phyloP scores from a whole-genome alignment of 2,797 vertebrate species.

The Bufotes viridis region DNA sequence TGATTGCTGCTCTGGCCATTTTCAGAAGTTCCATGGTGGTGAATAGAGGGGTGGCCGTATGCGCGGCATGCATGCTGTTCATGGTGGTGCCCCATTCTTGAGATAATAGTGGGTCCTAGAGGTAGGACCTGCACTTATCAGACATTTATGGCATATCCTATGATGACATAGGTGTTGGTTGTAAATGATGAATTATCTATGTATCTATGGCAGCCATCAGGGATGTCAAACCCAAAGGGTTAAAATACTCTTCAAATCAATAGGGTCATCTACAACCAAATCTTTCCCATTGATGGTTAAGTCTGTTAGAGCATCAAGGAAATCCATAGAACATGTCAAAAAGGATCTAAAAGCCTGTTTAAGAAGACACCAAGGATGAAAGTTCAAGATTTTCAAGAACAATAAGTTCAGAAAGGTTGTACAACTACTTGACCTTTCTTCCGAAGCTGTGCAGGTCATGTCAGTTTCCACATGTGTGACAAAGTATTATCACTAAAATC shows the following conservation, averaged over 20 bases:
- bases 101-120: too few relatives aligned
- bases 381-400: background rate
- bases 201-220: background rate
- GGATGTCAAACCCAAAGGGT: background rate
- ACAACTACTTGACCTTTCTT: conserved; percentile 15
- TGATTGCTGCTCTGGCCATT: too few relatives aligned
- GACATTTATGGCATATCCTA: background rate
- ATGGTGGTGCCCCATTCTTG: too few relatives aligned
- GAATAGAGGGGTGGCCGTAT: too few relatives aligned
- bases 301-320: background rate
- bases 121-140: too few relatives aligned
- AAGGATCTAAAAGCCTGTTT: too few relatives aligned
- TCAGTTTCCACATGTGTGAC: background rate
- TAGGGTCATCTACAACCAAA: background rate
- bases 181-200: background rate
- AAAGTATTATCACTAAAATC: background rate
- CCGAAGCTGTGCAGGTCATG: background rate
- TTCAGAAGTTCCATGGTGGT: too few relatives aligned
- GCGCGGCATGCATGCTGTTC: too few relatives aligned
- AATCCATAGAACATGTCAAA: background rate
- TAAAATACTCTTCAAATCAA: too few relatives aligned
- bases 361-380: background rate
- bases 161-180: background rate
- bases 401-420: background rate
- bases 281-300: background rate